Percentiles rank a stretch among this genome's conserved stretches.
Evolutionary conservation across 2,113 vertebrate genomes (phyloP).

Genomic region (Psammodynastes pulverulentus): DNA sequence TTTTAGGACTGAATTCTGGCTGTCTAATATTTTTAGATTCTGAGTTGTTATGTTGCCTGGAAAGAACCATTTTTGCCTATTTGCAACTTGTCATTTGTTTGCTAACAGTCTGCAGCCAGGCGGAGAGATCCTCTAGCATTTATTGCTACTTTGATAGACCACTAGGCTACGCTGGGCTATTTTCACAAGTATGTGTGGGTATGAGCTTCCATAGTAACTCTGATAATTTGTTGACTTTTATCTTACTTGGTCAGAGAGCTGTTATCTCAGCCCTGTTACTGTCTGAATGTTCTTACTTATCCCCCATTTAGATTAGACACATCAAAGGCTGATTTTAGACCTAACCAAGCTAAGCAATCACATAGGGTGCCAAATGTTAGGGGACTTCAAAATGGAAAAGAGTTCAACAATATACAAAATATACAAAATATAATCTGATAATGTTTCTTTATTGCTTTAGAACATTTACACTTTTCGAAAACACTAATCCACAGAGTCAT

Average conservation of each 20-base stretch:
- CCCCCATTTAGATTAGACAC: neutral
- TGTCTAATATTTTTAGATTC: neutral
- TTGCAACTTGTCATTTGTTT: fast-evolving
- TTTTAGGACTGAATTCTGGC: neutral
- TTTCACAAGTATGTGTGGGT: constrained; percentile 55
- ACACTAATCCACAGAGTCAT: neutral
- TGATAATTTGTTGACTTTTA: constrained; percentile 18
- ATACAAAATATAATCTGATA: neutral
- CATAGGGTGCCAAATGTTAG: neutral
- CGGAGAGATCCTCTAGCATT: neutral
- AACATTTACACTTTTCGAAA: neutral
- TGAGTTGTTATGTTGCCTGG: neutral
- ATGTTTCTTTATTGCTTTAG: neutral
- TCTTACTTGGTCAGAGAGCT: fast-evolving
- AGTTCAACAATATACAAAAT: neutral
- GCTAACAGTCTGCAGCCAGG: neutral
- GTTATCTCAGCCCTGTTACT: neutral
- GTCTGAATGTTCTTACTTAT: neutral
- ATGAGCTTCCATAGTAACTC: constrained; percentile 25
- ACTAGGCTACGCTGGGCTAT: neutral
- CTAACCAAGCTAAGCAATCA: neutral
- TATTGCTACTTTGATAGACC: neutral
- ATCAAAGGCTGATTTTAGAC: neutral
- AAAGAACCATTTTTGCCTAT: neutral
- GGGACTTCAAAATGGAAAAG: neutral